Evolutionary conservation across 1,140 invertebrate species (phyloP).

Genomic region (Varroa destructor): DNA sequence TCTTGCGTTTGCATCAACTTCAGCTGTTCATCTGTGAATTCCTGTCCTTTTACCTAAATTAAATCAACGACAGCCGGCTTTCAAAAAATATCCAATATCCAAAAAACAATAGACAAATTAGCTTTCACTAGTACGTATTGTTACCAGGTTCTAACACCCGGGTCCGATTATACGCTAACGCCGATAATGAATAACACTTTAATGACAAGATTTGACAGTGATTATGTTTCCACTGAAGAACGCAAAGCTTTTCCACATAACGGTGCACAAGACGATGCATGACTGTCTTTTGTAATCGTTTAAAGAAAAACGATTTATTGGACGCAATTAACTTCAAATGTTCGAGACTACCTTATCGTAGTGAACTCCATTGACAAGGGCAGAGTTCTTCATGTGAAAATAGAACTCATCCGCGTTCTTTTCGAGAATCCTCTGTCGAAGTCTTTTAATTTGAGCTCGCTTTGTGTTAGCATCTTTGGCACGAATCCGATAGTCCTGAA

Average conservation of each 20-base stretch:
- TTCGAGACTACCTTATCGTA: conserved; percentile 48
- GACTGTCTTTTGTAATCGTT: neutral
- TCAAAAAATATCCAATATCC: neutral
- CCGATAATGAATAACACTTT: neutral
- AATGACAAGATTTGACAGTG: too few species aligned
- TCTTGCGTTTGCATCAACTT: conserved; percentile 81
- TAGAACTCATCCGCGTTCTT: conserved; percentile 98
- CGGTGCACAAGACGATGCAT: too few species aligned
- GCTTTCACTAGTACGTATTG: neutral
- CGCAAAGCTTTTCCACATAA: too few species aligned
- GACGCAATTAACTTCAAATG: neutral
- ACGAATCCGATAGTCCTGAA: conserved; percentile 32
- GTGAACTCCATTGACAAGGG: conserved; percentile 13
- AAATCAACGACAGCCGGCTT: conserved; percentile 48
- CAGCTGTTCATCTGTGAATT: conserved; percentile 63
- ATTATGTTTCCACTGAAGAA: too few species aligned
- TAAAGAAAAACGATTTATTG: neutral
- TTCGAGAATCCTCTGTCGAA: conserved; percentile 68
- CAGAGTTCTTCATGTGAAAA: conserved; percentile 90
- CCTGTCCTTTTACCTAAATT: conserved; percentile 49
- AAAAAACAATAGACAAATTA: neutral
- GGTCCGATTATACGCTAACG: too few species aligned
- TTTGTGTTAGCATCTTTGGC: conserved; percentile 63
- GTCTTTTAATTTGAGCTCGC: conserved; percentile 60
- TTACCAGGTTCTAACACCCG: neutral